phyloP scores from a whole-genome alignment of 30 jellyfish, hydroid and myxozoan genomes.

The Cassiopea andromeda region DNA sequence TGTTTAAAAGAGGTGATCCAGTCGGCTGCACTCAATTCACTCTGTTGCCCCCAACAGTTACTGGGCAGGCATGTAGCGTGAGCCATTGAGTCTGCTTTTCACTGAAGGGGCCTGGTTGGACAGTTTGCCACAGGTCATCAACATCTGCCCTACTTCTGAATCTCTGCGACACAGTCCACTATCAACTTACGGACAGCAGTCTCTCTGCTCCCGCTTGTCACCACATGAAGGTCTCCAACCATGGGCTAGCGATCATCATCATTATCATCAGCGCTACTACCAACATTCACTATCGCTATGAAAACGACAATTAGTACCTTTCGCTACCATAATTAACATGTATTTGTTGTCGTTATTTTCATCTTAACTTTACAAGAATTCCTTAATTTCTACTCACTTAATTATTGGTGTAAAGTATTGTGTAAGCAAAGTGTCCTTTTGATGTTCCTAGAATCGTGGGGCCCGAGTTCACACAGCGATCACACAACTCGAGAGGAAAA shows the following conservation, averaged over 20 bases:
- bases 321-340: no score
- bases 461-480: conserved; percentile 44
- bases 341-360: no score
- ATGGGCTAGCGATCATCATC: not conserved
- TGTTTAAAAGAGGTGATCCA: not conserved
- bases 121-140: not conserved
- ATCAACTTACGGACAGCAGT: not conserved
- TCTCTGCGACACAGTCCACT: not conserved
- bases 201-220: not conserved
- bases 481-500: conserved; percentile 27
- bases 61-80: not conserved
- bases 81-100: not conserved
- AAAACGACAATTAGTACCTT: not conserved
- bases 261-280: not conserved
- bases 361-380: no score
- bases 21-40: not conserved
- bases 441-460: conserved; percentile 56
- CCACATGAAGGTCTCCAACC: not conserved
- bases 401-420: no score
- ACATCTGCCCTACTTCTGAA: not conserved
- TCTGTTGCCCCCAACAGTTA: not conserved
- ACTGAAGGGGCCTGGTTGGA: not conserved
- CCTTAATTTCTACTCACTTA: no score
- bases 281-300: not conserved
- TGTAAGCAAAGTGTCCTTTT: not conserved